phyloP scores from a whole-genome alignment of 2,888 invertebrate genomes.

The Acheta domesticus region DNA sequence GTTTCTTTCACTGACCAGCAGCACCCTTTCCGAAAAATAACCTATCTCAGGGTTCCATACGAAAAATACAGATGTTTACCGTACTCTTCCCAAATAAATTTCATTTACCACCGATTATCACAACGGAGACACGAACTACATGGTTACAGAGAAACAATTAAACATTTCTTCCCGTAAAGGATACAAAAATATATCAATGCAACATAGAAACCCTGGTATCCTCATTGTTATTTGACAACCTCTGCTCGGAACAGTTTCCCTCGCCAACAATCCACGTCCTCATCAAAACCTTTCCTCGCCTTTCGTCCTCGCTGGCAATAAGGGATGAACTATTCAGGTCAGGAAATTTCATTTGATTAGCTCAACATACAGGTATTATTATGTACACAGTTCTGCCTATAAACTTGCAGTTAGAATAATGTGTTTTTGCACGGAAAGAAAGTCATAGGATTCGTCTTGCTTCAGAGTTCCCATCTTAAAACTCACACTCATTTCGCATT shows the following conservation, averaged over 20 bases:
- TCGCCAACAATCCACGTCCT: not conserved
- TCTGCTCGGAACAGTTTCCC: not conserved
- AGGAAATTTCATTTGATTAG: not conserved
- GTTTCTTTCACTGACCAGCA: not conserved
- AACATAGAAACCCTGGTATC: conserved; percentile 26
- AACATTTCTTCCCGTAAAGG: not conserved
- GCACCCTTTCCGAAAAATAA: not conserved
- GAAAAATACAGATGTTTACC: not conserved
- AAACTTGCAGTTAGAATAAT: not conserved
- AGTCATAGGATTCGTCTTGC: not conserved
- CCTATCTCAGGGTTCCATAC: not conserved
- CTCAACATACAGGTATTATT: not conserved
- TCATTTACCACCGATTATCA: not conserved
- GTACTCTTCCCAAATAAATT: not conserved
- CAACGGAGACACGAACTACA: not conserved
- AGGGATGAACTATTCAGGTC: conserved; percentile 10
- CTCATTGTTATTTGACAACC: not conserved
- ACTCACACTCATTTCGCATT: conserved; percentile 3
- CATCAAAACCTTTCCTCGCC: not conserved
- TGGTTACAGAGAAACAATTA: conserved; percentile 1
- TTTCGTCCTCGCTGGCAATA: not conserved
- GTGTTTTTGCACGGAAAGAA: not conserved
- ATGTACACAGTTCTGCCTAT: not conserved
- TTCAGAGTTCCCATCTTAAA: not conserved
- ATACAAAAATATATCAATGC: conserved; percentile 12